Base-by-base conservation (phyloP, 64 coral and sea anemone genomes). In the Cladopsammia gracilis region DNA sequence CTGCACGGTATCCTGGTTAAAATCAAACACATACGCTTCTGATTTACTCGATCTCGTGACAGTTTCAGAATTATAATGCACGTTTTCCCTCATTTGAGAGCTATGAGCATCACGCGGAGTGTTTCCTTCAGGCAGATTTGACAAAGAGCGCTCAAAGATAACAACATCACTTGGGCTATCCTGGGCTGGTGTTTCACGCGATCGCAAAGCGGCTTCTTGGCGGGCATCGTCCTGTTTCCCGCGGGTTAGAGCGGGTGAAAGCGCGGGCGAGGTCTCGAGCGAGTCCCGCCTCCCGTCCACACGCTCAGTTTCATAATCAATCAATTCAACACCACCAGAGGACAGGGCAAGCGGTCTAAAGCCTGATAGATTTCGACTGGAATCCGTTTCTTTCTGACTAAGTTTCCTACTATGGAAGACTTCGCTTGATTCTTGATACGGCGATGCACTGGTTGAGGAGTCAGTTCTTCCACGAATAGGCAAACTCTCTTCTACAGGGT, bases 81-180 rank as follows among this genome's bases (percentile, higher is more conserved):
- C 47, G 24, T 26, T 58, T 88, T 73, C 68, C 5, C 22, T 58
- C 9, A 48, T 58, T 9, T 88, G 49, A 42, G 49, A 18, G 18
- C 47, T 73, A 3, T 5, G 48, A 6, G 62, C 9, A 25, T 52
- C 19, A 49, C 34, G 43, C 48, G 15, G 0, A 16, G 16, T 23
- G n/a, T 76, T 66, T 69, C 64, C 88, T 7, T 48, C 62, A 23
- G 18, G 23, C 8, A 51, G 78, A 14, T 43, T 66, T 25, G 73
- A 79, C 20, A 78, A 79, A 10, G 64, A 75, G 11, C 86, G 80
- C 5, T 83, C 80, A 49, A 66, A 83, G 19, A 83, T 83, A 10
- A 83, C 62, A 7, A 83, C 80, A 67, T 83, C 80, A 23, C 45
- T 64, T 7, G 80, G 80, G 18, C 80, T 83, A 45, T 83, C 80